Evolutionary conservation across 2,888 invertebrate species (phyloP), one percentile per base, ranked within the genome.

Genomic region (Hyles lineata): DNA sequence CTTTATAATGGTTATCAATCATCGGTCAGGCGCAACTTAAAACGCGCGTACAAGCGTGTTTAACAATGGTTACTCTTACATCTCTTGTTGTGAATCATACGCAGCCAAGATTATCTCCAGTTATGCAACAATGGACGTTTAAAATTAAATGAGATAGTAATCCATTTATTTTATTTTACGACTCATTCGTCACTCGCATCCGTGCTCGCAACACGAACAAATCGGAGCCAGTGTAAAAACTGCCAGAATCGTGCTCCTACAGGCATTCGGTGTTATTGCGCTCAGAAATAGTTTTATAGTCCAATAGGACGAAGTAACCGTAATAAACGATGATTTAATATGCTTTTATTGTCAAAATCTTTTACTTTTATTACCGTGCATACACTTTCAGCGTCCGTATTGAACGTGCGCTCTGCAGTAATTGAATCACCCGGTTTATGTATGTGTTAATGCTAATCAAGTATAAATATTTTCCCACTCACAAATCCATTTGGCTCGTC

Each of bases 221-320:
- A 72, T 77, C 78, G 76, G 73, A 76, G 69, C 72, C 76, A 80
- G 75, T 75, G 74, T 72, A 75, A 74, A 74, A 73, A 72, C 76
- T 73, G 73, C 21, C 58, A 32, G 71, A 72, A 67, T 43, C 63
- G 35, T 55, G 71, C 76, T 74, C 75, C 73, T 76, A 76, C 78
- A 70, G 78, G 72, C 74, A 78, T 76, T 72, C 52, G 75, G 74
- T 76, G 80, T 85, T 85, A 86, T 87, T 82, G 83, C 76, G 79
- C 74, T 79, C 83, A 61, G 80, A 89, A 90, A 90, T 90, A 90
- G 88, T 86, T 90, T 90, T 85, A 87, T 87, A 74, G 80, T 78
- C 77, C 58, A 55, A 32, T 58, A 55, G 76, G 74, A 78, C 79
- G 80, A 80, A 81, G 81, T 84, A 84, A 81, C 79, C 78, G 71